Base-by-base conservation (phyloP, 2,797 vertebrate genomes). In the Siniperca obscura region DNA sequence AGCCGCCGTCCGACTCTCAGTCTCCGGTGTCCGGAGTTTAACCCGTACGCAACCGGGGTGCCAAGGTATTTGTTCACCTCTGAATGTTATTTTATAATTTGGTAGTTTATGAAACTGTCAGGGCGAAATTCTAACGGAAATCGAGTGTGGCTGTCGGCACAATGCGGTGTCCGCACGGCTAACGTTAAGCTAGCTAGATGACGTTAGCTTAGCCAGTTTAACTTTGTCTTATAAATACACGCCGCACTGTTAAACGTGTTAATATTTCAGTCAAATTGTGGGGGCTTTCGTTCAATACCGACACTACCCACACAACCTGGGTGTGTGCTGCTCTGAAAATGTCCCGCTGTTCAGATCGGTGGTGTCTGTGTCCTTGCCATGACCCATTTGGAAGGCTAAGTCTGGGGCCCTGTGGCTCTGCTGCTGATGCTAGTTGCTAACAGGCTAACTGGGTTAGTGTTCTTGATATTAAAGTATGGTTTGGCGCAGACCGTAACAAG, bases 11-110 rank as follows among this genome's bases (percentile, higher is more conserved):
- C 95, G 94, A 88, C 87, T 95, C 16, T 96, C 96, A 0, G 80
- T 94, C 92, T 96, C 95, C 88, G 94, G 94, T 70, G 89, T 93
- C 50, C 94, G 95, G 93, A 92, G 91, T 87, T 55, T 96, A 84
- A 90, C 94, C 57, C 92, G 91, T 3, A 84, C 89, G 17, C 94
- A 92, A 25, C 92, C 93, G 0, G 64, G 86, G 7, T 92, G 84
- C 52, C 87, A 89, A 93, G 95, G 96, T 96, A 94, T 78, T 3
- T 70, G 1, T 2, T 14, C 1, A 2, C 7, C 1, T 44, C 0
- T 60, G 1, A 27, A 3, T 53, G 13, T 53, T 42, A 4, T 42
- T 44, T 9, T 8, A 7, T 50, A 2, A 21, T 70, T 40, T 34
- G 2, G 3, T 19, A 4, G 7, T 22, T 56, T 21, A 1, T 46